Percentiles rank a stretch among this genome's conserved stretches.
Conservation (phyloP, 2,113 vertebrate species). For the Dicerorhinus sumatrensis region DNA sequence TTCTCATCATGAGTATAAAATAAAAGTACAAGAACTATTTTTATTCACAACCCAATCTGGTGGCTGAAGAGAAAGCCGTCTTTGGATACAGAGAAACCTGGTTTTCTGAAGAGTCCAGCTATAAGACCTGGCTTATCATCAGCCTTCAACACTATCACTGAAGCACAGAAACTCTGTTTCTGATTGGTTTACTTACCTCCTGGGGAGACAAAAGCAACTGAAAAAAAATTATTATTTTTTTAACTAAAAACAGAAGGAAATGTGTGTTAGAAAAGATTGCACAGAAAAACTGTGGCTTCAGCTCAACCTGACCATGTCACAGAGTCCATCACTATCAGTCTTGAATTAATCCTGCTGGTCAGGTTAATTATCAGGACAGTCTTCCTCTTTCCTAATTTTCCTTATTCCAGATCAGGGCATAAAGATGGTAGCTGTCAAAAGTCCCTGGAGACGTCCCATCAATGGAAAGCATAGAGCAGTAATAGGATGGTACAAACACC, state of each 20-base stretch:
- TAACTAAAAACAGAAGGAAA: constrained; percentile 68
- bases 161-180: constrained; percentile 45
- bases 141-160: neutral
- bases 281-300: constrained; percentile 82
- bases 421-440: constrained; percentile 76
- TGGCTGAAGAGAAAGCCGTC: constrained; percentile 77
- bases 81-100: constrained; percentile 54
- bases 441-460: constrained; percentile 83
- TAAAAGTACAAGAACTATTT: constrained; percentile 80
- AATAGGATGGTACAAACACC: constrained; percentile 97
- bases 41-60: constrained; percentile 83
- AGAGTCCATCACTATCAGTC: constrained; percentile 66
- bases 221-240: neutral
- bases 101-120: neutral
- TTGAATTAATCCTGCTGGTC: constrained; percentile 56
- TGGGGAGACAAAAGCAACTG: constrained; percentile 71
- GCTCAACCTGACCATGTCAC: constrained; percentile 64
- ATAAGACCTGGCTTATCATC: neutral
- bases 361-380: constrained; percentile 70
- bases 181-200: constrained; percentile 77
- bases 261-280: constrained; percentile 73
- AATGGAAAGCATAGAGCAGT: constrained; percentile 97
- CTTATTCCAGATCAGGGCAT: constrained; percentile 69
- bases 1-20: constrained; percentile 80
- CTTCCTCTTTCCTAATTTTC: constrained; percentile 67